Evolutionary conservation across 2,888 invertebrate genomes (phyloP).

Genomic region (Dastarcus helophoroides): DNA sequence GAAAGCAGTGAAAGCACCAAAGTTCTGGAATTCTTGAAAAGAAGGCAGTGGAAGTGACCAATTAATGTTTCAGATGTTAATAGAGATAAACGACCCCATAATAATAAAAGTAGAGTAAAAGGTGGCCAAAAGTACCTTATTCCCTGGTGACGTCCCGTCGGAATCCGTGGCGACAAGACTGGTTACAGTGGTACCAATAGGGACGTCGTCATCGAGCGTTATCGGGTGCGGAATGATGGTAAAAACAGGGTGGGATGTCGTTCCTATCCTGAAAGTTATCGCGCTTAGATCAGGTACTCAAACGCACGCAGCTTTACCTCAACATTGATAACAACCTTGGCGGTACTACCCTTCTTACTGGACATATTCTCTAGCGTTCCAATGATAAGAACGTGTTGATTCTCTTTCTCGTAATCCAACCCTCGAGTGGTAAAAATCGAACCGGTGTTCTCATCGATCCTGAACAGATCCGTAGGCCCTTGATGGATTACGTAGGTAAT

Average conservation of each 20-base stretch:
- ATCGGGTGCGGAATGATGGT: constrained; percentile 72
- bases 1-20: too few relatives aligned
- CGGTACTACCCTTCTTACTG: constrained; percentile 56
- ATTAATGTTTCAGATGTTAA: too few relatives aligned
- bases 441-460: constrained; percentile 71
- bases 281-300: neutral
- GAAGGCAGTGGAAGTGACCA: too few relatives aligned
- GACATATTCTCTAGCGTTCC: constrained; percentile 76
- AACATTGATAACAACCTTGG: constrained; percentile 61
- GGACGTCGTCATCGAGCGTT: constrained; percentile 70
- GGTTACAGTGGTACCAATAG: constrained; percentile 70
- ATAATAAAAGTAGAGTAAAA: neutral
- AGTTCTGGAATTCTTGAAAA: too few relatives aligned
- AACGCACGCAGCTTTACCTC: constrained; percentile 39
- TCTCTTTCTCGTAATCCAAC: constrained; percentile 67
- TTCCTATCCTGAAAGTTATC: constrained; percentile 64
- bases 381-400: constrained; percentile 60
- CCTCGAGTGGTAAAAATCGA: constrained; percentile 63
- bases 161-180: constrained; percentile 70
- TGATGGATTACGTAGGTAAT: constrained; percentile 75
- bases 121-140: constrained; percentile 44
- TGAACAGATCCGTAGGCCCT: constrained; percentile 71
- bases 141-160: constrained; percentile 77
- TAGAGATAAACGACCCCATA: too few relatives aligned
- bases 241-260: constrained; percentile 79